phyloP scores from a whole-genome alignment of 1,140 invertebrate genomes.

The Habropoda laboriosa region DNA sequence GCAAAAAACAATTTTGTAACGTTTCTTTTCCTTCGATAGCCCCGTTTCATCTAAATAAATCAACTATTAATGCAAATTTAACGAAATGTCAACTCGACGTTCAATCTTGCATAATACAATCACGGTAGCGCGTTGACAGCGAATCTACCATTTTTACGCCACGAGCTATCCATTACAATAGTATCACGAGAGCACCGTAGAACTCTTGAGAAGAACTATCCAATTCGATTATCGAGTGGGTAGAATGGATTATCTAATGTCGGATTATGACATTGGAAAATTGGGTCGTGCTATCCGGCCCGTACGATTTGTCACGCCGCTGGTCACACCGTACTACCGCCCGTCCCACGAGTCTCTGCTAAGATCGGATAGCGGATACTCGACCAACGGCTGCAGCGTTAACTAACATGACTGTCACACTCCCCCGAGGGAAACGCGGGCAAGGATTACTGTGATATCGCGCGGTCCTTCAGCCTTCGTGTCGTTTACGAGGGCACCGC shows the following conservation, averaged over 20 bases:
- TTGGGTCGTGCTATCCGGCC: conserved; percentile 46
- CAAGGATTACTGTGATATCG: conserved; percentile 59
- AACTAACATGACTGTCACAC: conserved; percentile 60
- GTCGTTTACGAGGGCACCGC: conserved; percentile 31
- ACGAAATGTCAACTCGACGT: too few relatives aligned
- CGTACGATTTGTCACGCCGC: conserved; percentile 52
- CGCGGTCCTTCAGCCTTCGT: conserved; percentile 32
- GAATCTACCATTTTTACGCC: too few relatives aligned
- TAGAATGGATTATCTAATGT: conserved; percentile 40
- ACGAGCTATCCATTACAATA: too few relatives aligned
- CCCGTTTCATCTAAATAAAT: too few relatives aligned
- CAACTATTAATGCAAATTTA: too few relatives aligned
- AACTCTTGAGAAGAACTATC: not conserved
- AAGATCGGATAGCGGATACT: conserved; percentile 68
- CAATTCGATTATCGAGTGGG: conserved; percentile 15
- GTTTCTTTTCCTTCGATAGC: too few relatives aligned
- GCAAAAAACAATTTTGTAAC: too few relatives aligned
- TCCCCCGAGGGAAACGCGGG: conserved; percentile 37
- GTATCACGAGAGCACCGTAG: too few relatives aligned
- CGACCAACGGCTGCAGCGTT: conserved; percentile 52
- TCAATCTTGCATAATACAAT: too few relatives aligned
- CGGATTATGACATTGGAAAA: conserved; percentile 69
- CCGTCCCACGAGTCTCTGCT: conserved; percentile 62
- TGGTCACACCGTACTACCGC: conserved; percentile 39
- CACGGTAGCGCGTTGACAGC: too few relatives aligned